A percentile compares a stretch with the other conserved stretches of the same genome.
These are phyloP conservation scores for Taphrorychus bicolor DNA, from an alignment of 2,888 invertebrate species.

Conservation along the genomic window DNA sequence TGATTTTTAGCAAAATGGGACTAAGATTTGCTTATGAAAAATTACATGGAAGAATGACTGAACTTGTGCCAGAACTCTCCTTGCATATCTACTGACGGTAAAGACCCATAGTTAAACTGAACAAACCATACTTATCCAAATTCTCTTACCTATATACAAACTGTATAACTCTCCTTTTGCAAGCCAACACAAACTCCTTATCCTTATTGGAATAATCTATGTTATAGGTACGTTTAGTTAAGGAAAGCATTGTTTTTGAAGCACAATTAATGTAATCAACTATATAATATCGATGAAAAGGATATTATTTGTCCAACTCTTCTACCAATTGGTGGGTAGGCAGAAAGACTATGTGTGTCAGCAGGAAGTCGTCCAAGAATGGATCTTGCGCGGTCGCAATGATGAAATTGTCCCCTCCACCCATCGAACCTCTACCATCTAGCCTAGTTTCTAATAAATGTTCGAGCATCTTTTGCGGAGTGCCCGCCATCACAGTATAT, in stretches of 20 bases:
- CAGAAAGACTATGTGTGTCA: constrained; percentile 85
- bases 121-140: background rate
- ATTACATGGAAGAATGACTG: no score
- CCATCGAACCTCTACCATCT: constrained; percentile 66
- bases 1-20: no score
- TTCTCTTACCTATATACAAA: constrained; percentile 69
- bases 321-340: constrained; percentile 77
- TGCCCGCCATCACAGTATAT: constrained; percentile 88
- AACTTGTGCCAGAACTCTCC: no score
- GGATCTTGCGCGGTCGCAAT: constrained; percentile 66
- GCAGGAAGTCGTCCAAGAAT: constrained; percentile 81
- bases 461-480: constrained; percentile 85
- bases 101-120: background rate
- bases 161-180: constrained; percentile 77
- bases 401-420: constrained; percentile 59
- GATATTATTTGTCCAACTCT: constrained; percentile 79
- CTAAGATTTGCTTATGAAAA: no score
- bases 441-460: constrained; percentile 82
- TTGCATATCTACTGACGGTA: no score
- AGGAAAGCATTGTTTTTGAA: constrained; percentile 55
- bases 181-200: constrained; percentile 70
- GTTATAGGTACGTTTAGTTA: constrained; percentile 64
- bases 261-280: background rate
- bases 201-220: constrained; percentile 67
- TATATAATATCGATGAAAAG: constrained; percentile 61